Evolutionary conservation across 2,888 invertebrate species (phyloP).

Genomic region (Agrotis ipsilon): DNA sequence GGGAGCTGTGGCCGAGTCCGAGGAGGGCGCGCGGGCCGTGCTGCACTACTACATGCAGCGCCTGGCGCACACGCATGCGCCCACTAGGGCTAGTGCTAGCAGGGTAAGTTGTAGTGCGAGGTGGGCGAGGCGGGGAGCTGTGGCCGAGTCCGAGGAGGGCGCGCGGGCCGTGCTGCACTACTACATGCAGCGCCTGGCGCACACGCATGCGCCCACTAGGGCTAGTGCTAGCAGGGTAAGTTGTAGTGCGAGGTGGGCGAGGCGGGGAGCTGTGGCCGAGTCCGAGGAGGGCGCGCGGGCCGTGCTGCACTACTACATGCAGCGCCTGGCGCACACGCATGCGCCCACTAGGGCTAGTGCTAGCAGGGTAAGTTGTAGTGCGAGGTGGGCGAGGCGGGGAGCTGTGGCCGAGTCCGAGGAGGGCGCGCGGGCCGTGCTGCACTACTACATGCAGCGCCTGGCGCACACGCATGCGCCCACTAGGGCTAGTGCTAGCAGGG

Average conservation of each 20-base stretch:
- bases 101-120: background rate
- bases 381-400: no score
- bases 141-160: background rate
- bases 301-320: slow-evolving; percentile 97
- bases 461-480: slow-evolving; percentile 92
- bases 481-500: background rate
- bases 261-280: slow-evolving; percentile 93
- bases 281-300: slow-evolving; percentile 93
- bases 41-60: slow-evolving; percentile 3
- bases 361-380: slow-evolving; percentile 80
- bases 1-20: no score
- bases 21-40: background rate
- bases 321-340: slow-evolving; percentile 96
- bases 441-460: slow-evolving; percentile 95
- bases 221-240: slow-evolving; percentile 1
- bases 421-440: slow-evolving; percentile 2
- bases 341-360: slow-evolving; percentile 95
- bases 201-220: background rate
- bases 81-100: background rate
- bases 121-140: no score
- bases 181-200: slow-evolving; percentile 3
- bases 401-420: slow-evolving; percentile 67
- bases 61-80: slow-evolving; percentile 1
- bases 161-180: slow-evolving; percentile 1
- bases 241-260: slow-evolving; percentile 80